Evolutionary conservation across 2,888 invertebrate genomes (phyloP), one percentile per base, ranked within the genome.

Genomic region (Caenorhabditis sinica): DNA sequence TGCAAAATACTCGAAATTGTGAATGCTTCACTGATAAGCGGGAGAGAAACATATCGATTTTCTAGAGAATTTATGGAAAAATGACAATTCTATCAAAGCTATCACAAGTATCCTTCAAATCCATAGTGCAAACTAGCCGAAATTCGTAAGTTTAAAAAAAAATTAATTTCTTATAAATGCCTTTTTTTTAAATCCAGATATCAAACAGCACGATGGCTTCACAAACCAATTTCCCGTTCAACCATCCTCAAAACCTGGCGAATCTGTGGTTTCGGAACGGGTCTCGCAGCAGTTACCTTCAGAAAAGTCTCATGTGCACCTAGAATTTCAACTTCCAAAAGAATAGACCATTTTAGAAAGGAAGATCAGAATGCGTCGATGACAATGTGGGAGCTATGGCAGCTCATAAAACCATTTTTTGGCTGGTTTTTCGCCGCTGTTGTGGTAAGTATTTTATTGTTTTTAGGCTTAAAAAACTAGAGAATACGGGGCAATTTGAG

Each of bases 361-460:
- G 75, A 73, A 9, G 83, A 83, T 58, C 58, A 74, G 30, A 40
- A 63, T 65, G 69, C 61, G 9, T 33, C 56, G 20, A 80, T 89
- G 69, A 71, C 84, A 20, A 25, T 86, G 8, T 45, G 65, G 28
- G 91, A 91, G 43, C 45, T 91, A 8, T 91, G 89, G 89, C 30
- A 58, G 20, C 73, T 91, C 6, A 83, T 91, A 11, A 83, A 75
- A 61, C 90, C 91, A 11, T 91, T 90, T 63, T 84, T 91, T 49
- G 90, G 88, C 49, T 92, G 90, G 89, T 87, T 92, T 53, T 53
- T 92, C 11, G 87, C 87, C 0, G 92, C 92, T 0, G 86, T 90
- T 61, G 79, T 90, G 66, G 91, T 91, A n/a, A 53, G 85, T 71
- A 28, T 15, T 51, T 40, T 61, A 40, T 53, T 23, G 20, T 28